Conservation (phyloP, 2,888 invertebrate species). For the Blastobasis adustella region DNA sequence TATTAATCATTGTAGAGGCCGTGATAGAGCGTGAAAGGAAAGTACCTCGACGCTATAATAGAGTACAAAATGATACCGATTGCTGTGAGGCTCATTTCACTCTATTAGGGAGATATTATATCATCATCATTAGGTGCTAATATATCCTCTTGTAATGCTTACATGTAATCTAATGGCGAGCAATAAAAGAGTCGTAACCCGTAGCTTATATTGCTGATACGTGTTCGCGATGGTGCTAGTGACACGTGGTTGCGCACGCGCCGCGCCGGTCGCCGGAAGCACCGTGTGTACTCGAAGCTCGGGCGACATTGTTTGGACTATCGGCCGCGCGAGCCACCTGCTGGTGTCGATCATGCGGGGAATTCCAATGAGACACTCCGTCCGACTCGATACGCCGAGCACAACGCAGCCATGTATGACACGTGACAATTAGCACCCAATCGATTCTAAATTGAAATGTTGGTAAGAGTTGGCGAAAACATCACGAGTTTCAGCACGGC, state of each 20-base stretch:
- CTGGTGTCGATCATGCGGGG: slow-evolving; percentile 33
- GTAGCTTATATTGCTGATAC: slow-evolving; percentile 31
- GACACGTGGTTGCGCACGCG: slow-evolving; percentile 57
- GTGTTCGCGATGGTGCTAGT: slow-evolving; percentile 17
- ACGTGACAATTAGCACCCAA: too few relatives aligned
- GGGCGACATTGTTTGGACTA: slow-evolving; percentile 39
- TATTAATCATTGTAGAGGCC: slow-evolving; percentile 18
- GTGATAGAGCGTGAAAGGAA: slow-evolving; percentile 12
- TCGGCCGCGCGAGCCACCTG: slow-evolving; percentile 32
- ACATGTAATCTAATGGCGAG: slow-evolving; percentile 24
- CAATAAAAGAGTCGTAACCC: slow-evolving; percentile 33
- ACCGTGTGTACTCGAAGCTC: slow-evolving; percentile 24
- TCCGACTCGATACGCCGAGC: slow-evolving; percentile 16
- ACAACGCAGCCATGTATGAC: slow-evolving; percentile 8
- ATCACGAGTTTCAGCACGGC: slow-evolving; percentile 4
- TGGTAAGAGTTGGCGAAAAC: not conserved
- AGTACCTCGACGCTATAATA: not conserved
- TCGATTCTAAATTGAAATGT: slow-evolving; percentile 2
- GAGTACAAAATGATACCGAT: too few relatives aligned
- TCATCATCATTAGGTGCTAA: slow-evolving; percentile 12
- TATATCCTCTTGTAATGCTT: slow-evolving; percentile 25
- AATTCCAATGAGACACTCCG: slow-evolving; percentile 36
- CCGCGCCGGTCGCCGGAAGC: slow-evolving; percentile 44
- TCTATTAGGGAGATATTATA: too few relatives aligned
- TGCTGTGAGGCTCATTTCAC: too few relatives aligned